Percentiles rank a stretch among this genome's conserved stretches.
phyloP scores from a whole-genome alignment of 1,140 invertebrate species.

The Augochlora pura region DNA sequence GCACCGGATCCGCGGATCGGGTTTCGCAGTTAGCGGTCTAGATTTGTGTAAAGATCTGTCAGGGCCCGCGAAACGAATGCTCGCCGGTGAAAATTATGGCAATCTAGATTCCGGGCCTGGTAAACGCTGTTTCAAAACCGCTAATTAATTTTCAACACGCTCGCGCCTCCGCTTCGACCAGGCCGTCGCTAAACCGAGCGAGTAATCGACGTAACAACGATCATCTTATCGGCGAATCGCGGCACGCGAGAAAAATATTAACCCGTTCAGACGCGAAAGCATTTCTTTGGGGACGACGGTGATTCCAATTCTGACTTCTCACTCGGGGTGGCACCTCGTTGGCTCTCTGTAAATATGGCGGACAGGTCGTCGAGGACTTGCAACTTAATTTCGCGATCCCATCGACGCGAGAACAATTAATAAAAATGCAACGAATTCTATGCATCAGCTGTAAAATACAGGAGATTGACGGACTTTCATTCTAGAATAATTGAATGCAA shows the following conservation, averaged over 20 bases:
- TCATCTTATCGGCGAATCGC: slow-evolving; percentile 18
- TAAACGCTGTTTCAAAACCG: slow-evolving; percentile 20
- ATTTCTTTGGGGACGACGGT: no score
- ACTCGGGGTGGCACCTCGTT: no score
- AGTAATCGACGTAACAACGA: neutral
- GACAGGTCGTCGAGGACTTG: no score
- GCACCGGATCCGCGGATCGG: slow-evolving; percentile 7
- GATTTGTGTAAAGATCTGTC: slow-evolving; percentile 46
- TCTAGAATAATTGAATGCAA: no score
- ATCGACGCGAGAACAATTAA: no score
- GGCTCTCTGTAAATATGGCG: no score
- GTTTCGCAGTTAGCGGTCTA: slow-evolving; percentile 41
- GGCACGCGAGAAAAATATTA: slow-evolving; percentile 1
- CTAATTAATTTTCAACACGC: slow-evolving; percentile 36
- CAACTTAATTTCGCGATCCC: no score
- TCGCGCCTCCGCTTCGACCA: neutral
- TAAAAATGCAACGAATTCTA: no score
- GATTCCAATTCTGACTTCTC: no score
- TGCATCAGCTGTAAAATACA: no score
- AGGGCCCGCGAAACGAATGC: slow-evolving; percentile 11
- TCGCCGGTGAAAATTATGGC: slow-evolving; percentile 29
- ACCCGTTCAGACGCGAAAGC: neutral
- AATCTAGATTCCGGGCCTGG: slow-evolving; percentile 21
- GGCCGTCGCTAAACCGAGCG: neutral
- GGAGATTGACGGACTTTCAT: no score